Evolutionary conservation across 53 echinoderm and acorn worm species (phyloP), one percentile per base, ranked within the genome.

Genomic region (Zoroaster sp.): DNA sequence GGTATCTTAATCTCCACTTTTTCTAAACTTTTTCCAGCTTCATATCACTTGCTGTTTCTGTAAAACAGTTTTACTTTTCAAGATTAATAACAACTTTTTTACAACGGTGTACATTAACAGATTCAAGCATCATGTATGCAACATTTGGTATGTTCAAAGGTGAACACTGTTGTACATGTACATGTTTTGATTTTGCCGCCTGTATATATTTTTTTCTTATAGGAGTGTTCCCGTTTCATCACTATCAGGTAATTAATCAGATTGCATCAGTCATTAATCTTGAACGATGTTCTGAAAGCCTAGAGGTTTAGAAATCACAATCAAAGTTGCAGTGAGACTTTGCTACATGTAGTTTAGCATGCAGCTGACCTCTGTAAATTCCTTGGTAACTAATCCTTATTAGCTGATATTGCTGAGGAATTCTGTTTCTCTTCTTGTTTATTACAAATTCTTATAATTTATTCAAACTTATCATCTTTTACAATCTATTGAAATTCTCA

Each of bases 201-300:
- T 76, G 15, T 76, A 69, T 69, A 34, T 76, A 45, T 33, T 13
- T 52, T 33, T 4, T 33, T 47, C 47, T 47, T 76, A 47, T 69
- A 36, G 73, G n/a, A 40, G 41, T 72, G 40, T 39, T 40, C 17
- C 73, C 63, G 0, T 20, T 55, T 54, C 35, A 21, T 54, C 36
- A 12, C 10, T 38, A 78, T 78, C 78, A 59, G 40, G n/a, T 59
- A 37, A 78, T 59, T 78, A 38, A 78, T 63, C 78, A 59, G 63
- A 53, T 78, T 59, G 38, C 78, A 3, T 63, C n/a, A 37, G 55
- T 59, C 78, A 78, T 78, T 78, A 78, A 78, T 78, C 78, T 78
- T 21, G 59, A 20, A 11, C 78, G 41, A 59, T 59, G 23, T 10
- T 59, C n/a, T 78, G 33, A 36, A 35, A 53, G 12, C 49, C 34